Base-by-base conservation (phyloP, 2,888 invertebrate species). In the Drosophila nr. perissopoda region DNA sequence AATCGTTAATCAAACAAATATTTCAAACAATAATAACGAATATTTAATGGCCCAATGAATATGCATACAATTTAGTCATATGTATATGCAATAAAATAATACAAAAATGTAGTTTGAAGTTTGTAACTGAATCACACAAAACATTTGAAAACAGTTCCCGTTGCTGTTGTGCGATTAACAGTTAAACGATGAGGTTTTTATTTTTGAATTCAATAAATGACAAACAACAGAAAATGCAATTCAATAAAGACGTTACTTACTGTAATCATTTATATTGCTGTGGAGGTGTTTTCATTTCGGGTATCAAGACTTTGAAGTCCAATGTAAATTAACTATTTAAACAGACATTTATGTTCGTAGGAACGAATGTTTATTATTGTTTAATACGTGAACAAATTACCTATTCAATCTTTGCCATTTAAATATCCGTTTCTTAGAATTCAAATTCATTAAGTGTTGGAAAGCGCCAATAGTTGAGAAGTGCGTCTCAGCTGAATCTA, bases 1-100 rank as follows among this genome's bases (percentile, higher is more conserved):
- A 82, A 89, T 84, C 86, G 84, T 84, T 88, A 84, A 88, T 76
- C 85, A 74, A 82, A 73, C 64, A 67, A 76, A 78, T 72, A 79
- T 54, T 71, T 68, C 76, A 81, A 84, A 79, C 62, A 87, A 76
- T 65, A 75, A 83, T 74, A 69, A 76, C 66, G 63, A 78, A 79
- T 79, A 84, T 76, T 65, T 88, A 82, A 75, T 68, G 82, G 88
- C 77, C 70, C 82, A 68, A 54, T 34, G n/a, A 60, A 76, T 76
- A 80, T 34, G 65, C 58, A 81, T 76, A 70, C 27, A 70, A 58
- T 65, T 65, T 77, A 81, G 53, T 63, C 76, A 70, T 57, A 60
- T 25, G 46, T 46, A 18, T 69, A 79, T 65, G 65, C 63, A 53
- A 38, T 21, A 60, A 52, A 27, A 46, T n/a, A 60, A 33, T 33